Evolutionary conservation across 2,888 invertebrate species (phyloP), one percentile per base, ranked within the genome.

Genomic region (Chloroclystis v-ata): DNA sequence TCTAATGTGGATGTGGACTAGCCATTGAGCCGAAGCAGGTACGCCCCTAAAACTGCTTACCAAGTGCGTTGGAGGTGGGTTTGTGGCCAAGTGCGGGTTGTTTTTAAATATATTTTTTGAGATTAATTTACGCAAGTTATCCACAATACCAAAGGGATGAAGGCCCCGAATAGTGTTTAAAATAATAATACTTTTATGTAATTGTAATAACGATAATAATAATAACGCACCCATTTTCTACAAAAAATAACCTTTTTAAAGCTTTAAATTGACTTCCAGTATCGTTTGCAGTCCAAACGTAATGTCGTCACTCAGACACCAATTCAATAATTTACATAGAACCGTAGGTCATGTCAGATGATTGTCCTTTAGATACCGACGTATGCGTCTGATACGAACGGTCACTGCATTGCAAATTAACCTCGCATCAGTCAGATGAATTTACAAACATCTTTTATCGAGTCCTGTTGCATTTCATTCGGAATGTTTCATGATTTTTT

Each of bases 1-100:
- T 59, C 54, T 57, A 56, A 53, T 49, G 51, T 47, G 49, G 43
- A 35, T 20, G 20, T 16, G 33, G 57, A 63, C 61, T 57, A 63
- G 37, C 47, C 37, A 24, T 26, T 26, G 8, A n/a, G n/a, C n/a
- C n/a, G n/a, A 25, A 30, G 26, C 6, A 26, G 26, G 5, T 26
- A 6, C 26, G 9, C 9, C 9, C 9, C 9, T 8, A 7, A 26
- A 9, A 26, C 26, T 26, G 24, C 24, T 24, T 24, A 24, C 3
- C 24, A 24, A n/a, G n/a, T n/a, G n/a, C n/a, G n/a, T n/a, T n/a
- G n/a, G n/a, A n/a, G n/a, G n/a, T n/a, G n/a, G n/a, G n/a, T n/a
- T n/a, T n/a, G n/a, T n/a, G n/a, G n/a, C n/a, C n/a, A n/a, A n/a
- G n/a, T n/a, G n/a, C n/a, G n/a, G n/a, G n/a, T n/a, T n/a, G n/a